Evolutionary conservation across 2,888 invertebrate genomes (phyloP).

Genomic region (Acanthosepion esculentum): DNA sequence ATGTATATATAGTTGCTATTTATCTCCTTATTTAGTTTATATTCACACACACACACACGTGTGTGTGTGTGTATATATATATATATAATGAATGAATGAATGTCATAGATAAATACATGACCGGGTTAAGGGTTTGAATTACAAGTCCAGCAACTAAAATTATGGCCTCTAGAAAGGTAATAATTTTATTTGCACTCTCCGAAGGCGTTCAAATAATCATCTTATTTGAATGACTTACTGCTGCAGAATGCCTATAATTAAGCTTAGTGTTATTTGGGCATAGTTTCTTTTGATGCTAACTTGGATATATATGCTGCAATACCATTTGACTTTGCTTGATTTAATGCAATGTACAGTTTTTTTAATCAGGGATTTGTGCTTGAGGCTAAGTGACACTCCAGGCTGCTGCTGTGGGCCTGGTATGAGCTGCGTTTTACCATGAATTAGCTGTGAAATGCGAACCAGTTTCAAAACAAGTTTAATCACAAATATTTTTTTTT

Average conservation of each 20-base stretch:
- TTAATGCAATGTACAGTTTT: neutral
- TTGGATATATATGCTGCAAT: neutral
- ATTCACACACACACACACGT: too few species aligned
- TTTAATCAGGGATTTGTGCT: neutral
- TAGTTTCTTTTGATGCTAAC: neutral
- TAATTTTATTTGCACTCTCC: neutral
- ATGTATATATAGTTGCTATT: too few species aligned
- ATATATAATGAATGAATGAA: too few species aligned
- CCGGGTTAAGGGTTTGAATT: neutral
- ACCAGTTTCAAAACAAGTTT: neutral
- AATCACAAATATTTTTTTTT: too few species aligned
- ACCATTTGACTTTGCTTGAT: neutral
- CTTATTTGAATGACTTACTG: neutral
- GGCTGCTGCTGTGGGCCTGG: neutral
- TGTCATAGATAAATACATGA: too few species aligned
- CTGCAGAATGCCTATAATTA: neutral
- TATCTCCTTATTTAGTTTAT: too few species aligned
- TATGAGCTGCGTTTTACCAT: neutral
- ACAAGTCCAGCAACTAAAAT: neutral
- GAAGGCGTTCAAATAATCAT: neutral
- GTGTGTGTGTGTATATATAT: too few species aligned
- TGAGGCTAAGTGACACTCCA: neutral
- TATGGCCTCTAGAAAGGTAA: neutral
- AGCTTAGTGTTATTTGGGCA: neutral
- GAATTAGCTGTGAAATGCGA: neutral